Base-by-base conservation (phyloP, 2,113 vertebrate genomes). In the Mirounga angustirostris region DNA sequence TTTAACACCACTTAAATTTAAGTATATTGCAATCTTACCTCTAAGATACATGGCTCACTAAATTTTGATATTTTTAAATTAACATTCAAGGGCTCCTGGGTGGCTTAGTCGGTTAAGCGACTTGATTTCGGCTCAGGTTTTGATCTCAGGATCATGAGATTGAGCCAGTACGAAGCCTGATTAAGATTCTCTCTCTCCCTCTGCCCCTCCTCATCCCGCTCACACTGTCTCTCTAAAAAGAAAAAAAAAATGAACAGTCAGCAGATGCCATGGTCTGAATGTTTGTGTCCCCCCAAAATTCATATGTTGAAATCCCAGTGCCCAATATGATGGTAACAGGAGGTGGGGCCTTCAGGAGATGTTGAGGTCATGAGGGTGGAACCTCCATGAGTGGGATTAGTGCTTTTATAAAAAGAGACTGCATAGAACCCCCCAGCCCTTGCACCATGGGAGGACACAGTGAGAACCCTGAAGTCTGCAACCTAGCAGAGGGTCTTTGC, bases 1-100 rank as follows among this genome's bases (percentile, higher is more conserved):
- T 89, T 65, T 91, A 98, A 96, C 95, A 95, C 89, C 81, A 96
- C 85, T 74, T 91, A 97, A 92, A 59, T 87, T 89, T 95, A 95
- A 59, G 74, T 92, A 97, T 52, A 89, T 92, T 96, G 96, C 91
- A 95, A 93, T 97, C 87, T 84, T 52, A 84, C 52, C 69, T 89
- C 81, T 87, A 76, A 98, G 82, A 89, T 95, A 10, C 30, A 92
- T 8, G 33, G 54, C 52, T 89, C 59, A 87, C 26, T 76, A 89
- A 71, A 80, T 61, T 91, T 80, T 95, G 88, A 78, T 67, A 94
- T 94, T 94, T 91, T 85, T 95, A 65, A 65, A 65, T 30, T 65
- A 65, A 30, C 28, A 14, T 65, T 65, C 63, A 65, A 28, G 28
- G 63, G 63, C 28, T 7, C 28, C 28, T 65, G 63, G 12, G 5